A percentile compares a stretch with the other conserved stretches of the same genome.
Conservation (phyloP, 2,797 vertebrate species). For the Cossypha dichroa region DNA sequence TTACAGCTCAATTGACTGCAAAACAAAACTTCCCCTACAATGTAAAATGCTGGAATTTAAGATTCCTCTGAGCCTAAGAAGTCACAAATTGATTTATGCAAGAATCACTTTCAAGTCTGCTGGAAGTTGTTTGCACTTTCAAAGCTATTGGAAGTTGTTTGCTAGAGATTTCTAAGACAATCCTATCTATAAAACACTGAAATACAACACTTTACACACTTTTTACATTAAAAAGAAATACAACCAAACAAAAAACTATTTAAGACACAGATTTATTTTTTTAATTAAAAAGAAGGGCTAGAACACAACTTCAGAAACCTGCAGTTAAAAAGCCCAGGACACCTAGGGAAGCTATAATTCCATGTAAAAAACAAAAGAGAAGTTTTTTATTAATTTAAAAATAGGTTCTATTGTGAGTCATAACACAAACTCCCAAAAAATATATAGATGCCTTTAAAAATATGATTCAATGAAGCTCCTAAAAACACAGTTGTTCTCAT, state of each 20-base stretch:
- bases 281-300: not conserved
- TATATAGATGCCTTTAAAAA: not conserved
- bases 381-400: not conserved
- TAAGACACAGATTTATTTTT: not conserved
- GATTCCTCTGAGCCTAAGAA: not conserved
- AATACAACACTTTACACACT: not conserved
- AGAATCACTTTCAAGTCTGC: not conserved
- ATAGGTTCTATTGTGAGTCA: not conserved
- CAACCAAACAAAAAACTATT: not conserved
- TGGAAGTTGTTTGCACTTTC: not conserved
- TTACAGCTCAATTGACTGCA: not conserved
- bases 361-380: not conserved
- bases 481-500: slow-evolving; percentile 14
- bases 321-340: not conserved
- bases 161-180: not conserved
- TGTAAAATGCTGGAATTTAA: not conserved
- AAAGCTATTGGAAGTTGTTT: not conserved
- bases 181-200: not conserved
- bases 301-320: not conserved
- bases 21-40: not conserved
- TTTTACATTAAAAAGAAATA: not conserved
- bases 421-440: not conserved
- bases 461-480: not conserved
- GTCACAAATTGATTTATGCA: not conserved
- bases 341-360: not conserved